Evolutionary conservation across 2,797 vertebrate genomes (phyloP).

Genomic region (Xyrichtys novacula): DNA sequence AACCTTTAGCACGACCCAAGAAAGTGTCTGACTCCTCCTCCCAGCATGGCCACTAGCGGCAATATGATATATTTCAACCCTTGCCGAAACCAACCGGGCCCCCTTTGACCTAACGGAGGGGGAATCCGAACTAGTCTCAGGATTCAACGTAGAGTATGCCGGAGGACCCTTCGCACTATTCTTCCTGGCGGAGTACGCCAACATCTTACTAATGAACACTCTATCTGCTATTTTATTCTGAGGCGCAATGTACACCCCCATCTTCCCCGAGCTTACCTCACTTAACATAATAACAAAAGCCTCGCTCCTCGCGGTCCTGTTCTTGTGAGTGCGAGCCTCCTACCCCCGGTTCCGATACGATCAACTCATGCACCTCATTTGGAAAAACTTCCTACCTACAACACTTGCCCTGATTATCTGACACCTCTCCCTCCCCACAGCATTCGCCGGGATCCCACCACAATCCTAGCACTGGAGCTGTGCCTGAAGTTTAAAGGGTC

Average conservation of each 20-base stretch:
- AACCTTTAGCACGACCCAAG: slow-evolving; percentile 53
- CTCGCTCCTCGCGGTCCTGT: fast-evolving
- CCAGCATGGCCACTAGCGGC: slow-evolving; percentile 30
- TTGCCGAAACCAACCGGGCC: slow-evolving; percentile 61
- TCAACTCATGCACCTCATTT: slow-evolving; percentile 64
- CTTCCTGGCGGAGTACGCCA: slow-evolving; percentile 65
- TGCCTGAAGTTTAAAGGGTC: slow-evolving; percentile 70
- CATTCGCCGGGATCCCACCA: fast-evolving
- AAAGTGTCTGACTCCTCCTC: not conserved
- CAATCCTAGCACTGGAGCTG: slow-evolving; percentile 21
- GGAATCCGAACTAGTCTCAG: slow-evolving; percentile 64
- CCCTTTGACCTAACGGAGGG: slow-evolving; percentile 71
- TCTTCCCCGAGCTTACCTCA: fast-evolving
- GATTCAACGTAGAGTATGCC: slow-evolving; percentile 62
- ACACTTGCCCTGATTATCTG: not conserved
- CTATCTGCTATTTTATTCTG: not conserved
- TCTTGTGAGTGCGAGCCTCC: slow-evolving; percentile 33
- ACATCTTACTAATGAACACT: slow-evolving; percentile 54
- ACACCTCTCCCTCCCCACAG: fast-evolving
- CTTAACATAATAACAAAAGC: fast-evolving
- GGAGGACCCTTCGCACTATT: slow-evolving; percentile 45
- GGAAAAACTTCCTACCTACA: slow-evolving; percentile 54
- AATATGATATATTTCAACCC: slow-evolving; percentile 60
- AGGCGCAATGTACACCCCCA: fast-evolving
- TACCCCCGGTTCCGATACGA: slow-evolving; percentile 60